phyloP scores from a whole-genome alignment of 2,888 invertebrate genomes.

The Macaria liturata region DNA sequence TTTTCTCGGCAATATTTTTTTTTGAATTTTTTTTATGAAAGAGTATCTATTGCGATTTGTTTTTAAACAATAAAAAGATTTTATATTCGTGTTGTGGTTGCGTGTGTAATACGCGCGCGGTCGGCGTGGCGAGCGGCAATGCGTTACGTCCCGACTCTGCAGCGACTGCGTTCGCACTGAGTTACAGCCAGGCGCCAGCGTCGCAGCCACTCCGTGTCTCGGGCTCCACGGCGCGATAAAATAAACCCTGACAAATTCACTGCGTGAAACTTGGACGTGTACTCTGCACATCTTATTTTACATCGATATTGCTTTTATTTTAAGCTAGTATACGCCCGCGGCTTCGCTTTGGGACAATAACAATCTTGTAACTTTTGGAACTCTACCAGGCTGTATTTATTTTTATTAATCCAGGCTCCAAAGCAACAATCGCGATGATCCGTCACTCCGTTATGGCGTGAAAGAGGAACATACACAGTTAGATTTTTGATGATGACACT shows the following conservation, averaged over 20 bases:
- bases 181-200: conserved; percentile 20
- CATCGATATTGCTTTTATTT: no score
- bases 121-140: conserved; percentile 37
- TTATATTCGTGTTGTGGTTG: conserved; percentile 42
- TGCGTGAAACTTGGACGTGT: conserved; percentile 6
- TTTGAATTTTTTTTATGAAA: conserved; percentile 3
- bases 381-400: no score
- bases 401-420: no score
- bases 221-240: conserved; percentile 35
- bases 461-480: no score
- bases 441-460: no score
- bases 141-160: conserved; percentile 49
- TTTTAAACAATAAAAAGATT: background rate
- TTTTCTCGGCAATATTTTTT: conserved; percentile 26
- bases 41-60: background rate
- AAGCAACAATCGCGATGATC: no score
- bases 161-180: conserved; percentile 62
- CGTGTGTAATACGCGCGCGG: conserved; percentile 49
- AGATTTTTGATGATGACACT: no score
- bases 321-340: no score
- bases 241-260: conserved; percentile 46
- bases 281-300: no score
- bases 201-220: background rate
- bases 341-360: no score
- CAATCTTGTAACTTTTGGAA: no score